Evolutionary conservation across 92 coral and sea anemone genomes (phyloP), one percentile per base, ranked within the genome.

Genomic region (Palythoa heliodiscus): DNA sequence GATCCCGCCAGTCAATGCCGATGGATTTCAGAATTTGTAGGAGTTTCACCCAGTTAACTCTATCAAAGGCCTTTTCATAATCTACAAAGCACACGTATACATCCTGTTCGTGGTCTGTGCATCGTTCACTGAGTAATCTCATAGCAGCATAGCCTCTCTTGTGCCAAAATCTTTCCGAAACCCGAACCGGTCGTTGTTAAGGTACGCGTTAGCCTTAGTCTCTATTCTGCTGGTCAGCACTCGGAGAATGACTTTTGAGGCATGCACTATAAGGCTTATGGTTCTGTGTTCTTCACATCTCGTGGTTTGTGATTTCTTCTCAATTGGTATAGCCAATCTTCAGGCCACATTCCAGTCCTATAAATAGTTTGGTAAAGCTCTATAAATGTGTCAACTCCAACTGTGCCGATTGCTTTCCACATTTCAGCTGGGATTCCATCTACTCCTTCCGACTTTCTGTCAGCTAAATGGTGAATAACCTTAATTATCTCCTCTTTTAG

Each of bases 361-460:
- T 72, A 84, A 24, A 71, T 71, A 43, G 4, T 84, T 23, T 68
- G 3, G 71, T 81, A 84, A 11, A 72, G 87, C 81, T 50, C 77
- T 84, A 73, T 9, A 76, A 86, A 63, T n/a, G 89, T 37, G 63
- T 86, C 74, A 24, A 75, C 35, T 29, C 35, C 0, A 29, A 29
- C 35, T 29, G 35, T 29, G 35, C 35, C 35, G 35, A 29, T 29
- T 43, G 76, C 89, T 68, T 85, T 86, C 66, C 73, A 47, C 89
- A 86, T 86, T 76, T 86, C 89, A 39, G 85, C 76, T 64, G 88
- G 84, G 29, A 86, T 86, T 75, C 75, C 88, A 52, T 86, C 89
- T 76, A 29, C 23, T 55, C 86, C 89, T 66, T 76, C 85, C 52
- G 85, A 86, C 75, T 86, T 75, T 6, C 84, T 73, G 66, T 86